Conservation (phyloP, 2,113 vertebrate genomes). For the Heterotilapia buettikoferi region DNA sequence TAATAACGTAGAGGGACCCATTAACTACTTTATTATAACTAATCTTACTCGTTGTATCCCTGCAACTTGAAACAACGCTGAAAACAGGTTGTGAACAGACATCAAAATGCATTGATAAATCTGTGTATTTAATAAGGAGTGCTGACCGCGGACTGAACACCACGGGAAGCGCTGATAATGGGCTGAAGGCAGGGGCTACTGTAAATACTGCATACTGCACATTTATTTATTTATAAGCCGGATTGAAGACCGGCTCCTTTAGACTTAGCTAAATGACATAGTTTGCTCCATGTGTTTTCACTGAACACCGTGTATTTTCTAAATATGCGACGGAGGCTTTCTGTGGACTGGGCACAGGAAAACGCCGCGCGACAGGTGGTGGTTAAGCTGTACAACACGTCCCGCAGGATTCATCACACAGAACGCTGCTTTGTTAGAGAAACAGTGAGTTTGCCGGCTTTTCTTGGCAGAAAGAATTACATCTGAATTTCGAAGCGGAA, state of each 20-base stretch:
- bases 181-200: not conserved
- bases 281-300: not conserved
- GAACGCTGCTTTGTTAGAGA: not conserved
- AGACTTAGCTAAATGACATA: not conserved
- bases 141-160: not conserved
- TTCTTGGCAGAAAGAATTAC: not conserved
- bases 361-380: slow-evolving; percentile 33
- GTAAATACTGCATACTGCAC: not conserved
- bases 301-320: not conserved
- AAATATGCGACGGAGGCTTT: not conserved
- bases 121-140: not conserved
- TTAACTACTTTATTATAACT: not conserved
- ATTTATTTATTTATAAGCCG: not conserved
- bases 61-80: not conserved
- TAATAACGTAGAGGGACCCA: not conserved
- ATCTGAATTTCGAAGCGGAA: not conserved
- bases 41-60: fast-evolving
- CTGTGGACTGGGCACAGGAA: not conserved
- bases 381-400: not conserved
- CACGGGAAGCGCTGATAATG: not conserved
- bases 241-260: not conserved
- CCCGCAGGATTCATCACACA: not conserved
- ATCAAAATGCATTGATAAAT: not conserved
- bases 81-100: not conserved
- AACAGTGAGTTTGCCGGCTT: not conserved